Evolutionary conservation across 2,888 invertebrate genomes (phyloP), one percentile per base, ranked within the genome.

Genomic region (Spodoptera picta): DNA sequence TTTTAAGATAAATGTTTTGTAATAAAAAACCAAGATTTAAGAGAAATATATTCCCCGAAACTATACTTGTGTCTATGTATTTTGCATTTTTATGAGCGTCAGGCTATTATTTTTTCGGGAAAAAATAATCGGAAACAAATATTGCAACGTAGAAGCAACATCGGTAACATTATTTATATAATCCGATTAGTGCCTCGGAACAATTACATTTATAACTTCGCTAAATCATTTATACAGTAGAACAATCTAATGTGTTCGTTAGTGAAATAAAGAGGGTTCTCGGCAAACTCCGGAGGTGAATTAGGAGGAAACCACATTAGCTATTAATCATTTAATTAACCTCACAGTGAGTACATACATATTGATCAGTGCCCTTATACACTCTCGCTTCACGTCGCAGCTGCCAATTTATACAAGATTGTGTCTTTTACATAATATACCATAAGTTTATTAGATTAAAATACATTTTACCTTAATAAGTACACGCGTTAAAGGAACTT

Each of bases 391-490:
- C 56, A 58, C 42, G 41, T 54, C 49, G 58, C 60, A 64, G 74
- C 64, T 77, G 74, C 73, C 68, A 60, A 67, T 76, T 68, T 61
- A 73, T 66, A 73, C 58, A 73, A 59, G 55, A 59, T 64, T 64
- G 77, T 74, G 74, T 73, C 68, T 74, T 74, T 73, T 77, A 77
- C 63, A 73, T 64, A 60, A 74, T 61, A 61, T 73, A 65, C 56
- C 47, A 77, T 69, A 68, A 57, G 57, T 66, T 73, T 50, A 61
- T 66, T 60, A 75, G 66, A 72, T 76, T 75, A 72, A 75, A 72
- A 72, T 72, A 72, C 67, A 58, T 72, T 72, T 65, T 55, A 52
- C 19, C 60, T 65, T 76, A 60, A 72, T 60, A 72, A 72, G 67
- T 72, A 75, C 73, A 65, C 50, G 72, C 60, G 58, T 36, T 66